phyloP scores from a whole-genome alignment of 2,113 vertebrate species.

The Thalassoma bifasciatum region DNA sequence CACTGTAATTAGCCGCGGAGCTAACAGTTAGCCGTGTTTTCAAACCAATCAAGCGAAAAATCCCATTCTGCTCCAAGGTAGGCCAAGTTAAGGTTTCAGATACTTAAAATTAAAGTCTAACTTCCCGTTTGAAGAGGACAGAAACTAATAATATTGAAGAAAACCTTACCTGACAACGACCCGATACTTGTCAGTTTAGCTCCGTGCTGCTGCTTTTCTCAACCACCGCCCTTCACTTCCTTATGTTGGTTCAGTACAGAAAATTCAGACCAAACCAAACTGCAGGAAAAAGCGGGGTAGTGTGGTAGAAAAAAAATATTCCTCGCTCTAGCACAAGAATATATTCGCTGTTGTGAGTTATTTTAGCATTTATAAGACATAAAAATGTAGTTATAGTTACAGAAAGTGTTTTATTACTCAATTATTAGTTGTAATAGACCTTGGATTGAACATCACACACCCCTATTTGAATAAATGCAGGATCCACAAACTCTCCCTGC shows the following conservation, averaged over 20 bases:
- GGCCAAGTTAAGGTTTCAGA: not conserved
- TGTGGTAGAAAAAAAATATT: fast-evolving
- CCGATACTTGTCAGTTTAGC: conserved; percentile 15
- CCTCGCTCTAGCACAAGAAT: fast-evolving
- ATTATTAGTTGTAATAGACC: not conserved
- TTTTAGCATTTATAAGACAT: not conserved
- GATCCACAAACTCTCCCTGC: conserved; percentile 51
- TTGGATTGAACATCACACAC: fast-evolving
- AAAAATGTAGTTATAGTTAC: fast-evolving
- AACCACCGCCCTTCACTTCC: conserved; percentile 89
- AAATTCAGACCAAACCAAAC: conserved; percentile 70
- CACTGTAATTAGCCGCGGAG: conserved; percentile 22
- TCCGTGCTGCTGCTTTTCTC: conserved; percentile 48
- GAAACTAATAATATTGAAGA: not conserved
- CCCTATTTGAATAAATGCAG: conserved; percentile 26
- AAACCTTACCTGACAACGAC: conserved; percentile 69
- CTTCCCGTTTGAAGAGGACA: too few species aligned
- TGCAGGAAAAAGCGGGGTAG: not conserved
- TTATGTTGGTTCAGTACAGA: conserved; percentile 62
- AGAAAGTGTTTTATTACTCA: fast-evolving
- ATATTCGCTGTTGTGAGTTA: fast-evolving
- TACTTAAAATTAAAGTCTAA: not conserved
- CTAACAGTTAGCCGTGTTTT: conserved; percentile 58
- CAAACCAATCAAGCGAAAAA: conserved; percentile 15
- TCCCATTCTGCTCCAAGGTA: fast-evolving